Percentiles rank a stretch among this genome's conserved stretches.
Conservation (phyloP, 2,113 vertebrate genomes). For the Arothron firmamentum region DNA sequence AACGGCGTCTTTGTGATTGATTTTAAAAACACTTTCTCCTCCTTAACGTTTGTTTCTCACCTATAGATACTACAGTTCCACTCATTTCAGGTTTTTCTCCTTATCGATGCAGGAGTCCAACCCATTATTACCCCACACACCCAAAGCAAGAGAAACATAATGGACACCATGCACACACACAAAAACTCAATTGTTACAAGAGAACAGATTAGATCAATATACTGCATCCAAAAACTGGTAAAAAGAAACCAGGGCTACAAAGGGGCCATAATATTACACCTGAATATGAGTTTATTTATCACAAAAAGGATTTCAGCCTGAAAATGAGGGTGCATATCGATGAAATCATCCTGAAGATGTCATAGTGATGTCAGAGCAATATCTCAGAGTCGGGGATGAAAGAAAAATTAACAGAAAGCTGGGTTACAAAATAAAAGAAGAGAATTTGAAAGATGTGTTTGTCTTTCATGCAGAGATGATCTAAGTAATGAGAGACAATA, state of each 20-base stretch:
- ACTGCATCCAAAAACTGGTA: not conserved
- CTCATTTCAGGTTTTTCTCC: too few relatives aligned
- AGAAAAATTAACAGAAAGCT: not conserved
- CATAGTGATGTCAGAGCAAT: constrained; percentile 2
- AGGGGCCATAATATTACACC: constrained; percentile 3
- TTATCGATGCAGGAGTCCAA: not conserved
- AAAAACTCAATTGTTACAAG: too few relatives aligned
- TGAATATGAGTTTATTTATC: not conserved
- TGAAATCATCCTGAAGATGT: not conserved
- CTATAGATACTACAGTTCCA: not conserved
- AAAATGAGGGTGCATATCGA: not conserved
- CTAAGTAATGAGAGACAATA: not conserved
- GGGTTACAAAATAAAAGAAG: not conserved
- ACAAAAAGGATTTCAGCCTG: not conserved
- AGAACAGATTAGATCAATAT: too few relatives aligned
- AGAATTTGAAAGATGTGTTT: not conserved
- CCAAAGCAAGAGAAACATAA: not conserved
- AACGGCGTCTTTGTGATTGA: too few relatives aligned
- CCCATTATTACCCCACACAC: not conserved
- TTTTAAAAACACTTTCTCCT: too few relatives aligned
- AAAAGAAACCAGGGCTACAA: too few relatives aligned
- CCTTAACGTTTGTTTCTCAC: too few relatives aligned
- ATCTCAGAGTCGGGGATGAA: not conserved
- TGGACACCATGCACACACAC: too few relatives aligned
- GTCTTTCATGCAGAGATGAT: not conserved